Evolutionary conservation across 37 sponge, comb jelly and placozoan genomes (phyloP), one percentile per base, ranked within the genome.

Genomic region (Agelas oroides): DNA sequence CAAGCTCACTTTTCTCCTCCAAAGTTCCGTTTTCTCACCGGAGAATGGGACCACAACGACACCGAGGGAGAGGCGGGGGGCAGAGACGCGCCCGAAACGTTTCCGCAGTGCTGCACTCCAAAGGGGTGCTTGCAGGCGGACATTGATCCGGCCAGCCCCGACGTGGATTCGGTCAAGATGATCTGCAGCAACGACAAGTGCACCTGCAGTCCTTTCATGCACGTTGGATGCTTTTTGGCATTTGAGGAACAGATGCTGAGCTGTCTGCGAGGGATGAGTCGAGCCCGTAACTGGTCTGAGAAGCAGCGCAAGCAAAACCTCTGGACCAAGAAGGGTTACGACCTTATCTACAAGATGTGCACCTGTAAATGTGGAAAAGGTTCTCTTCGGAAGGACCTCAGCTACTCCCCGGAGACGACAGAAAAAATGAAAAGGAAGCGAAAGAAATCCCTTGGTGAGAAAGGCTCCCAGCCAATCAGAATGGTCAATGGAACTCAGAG

Each of bases 251-350:
- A 82, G 28, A 70, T 94, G 28, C 70, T 97, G 57, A 90, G 83
- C 67, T 89, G 66, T 56, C 81, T 97, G 38, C 87, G 85, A 46
- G 84, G 90, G 16, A 80, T 86, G 83, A 92, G 95, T 31, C 85
- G 97, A 31, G 93, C 95, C 15, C 74, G 89, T 25, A 94, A 82
- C 70, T 97, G 97, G 97, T 83, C 91, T n/a, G 97, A 97, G 33
- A 97, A 97, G 81, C 97, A 97, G 58, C 77, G 97, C 8, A 78
- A 76, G 35, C 97, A 97, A 61, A 94, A 94, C 70, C 78, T 97
- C 59, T 97, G 97, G 97, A 97, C 85, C 33, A 97, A 97, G 84
- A 88, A 90, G 72, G 97, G 97, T 57, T 97, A 97, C 80, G 97
- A 97, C 71, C 75, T 97, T 59, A 81, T 94, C 5, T 83, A 75